Evolutionary conservation across 2,888 invertebrate species (phyloP).

Genomic region (Gasteruption jaculator): DNA sequence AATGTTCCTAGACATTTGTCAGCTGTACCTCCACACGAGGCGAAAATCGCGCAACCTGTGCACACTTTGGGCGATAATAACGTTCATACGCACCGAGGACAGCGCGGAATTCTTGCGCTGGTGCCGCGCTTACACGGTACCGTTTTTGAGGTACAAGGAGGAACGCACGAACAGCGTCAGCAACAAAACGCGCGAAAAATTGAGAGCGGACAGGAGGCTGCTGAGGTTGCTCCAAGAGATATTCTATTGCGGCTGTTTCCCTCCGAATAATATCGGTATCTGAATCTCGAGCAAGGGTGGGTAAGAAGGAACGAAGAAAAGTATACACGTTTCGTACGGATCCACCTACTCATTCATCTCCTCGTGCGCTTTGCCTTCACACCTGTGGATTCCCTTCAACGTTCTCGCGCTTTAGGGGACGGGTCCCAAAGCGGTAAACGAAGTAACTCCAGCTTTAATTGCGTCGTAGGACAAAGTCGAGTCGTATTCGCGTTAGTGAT

Average conservation of each 20-base stretch:
- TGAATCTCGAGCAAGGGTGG: too few relatives aligned
- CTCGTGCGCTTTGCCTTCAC: too few relatives aligned
- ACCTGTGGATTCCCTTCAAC: too few relatives aligned
- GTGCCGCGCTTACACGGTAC: constrained; percentile 36
- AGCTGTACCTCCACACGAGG: constrained; percentile 35
- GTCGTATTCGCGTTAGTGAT: too few relatives aligned
- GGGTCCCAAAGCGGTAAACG: too few relatives aligned
- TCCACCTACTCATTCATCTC: too few relatives aligned
- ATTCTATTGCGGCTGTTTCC: constrained; percentile 39
- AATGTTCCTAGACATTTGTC: constrained; percentile 43
- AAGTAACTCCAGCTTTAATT: too few relatives aligned
- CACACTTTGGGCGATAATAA: constrained; percentile 42
- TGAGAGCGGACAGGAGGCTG: constrained; percentile 26
- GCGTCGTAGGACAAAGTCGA: too few relatives aligned
- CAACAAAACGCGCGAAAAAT: constrained; percentile 16
- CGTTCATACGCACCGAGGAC: constrained; percentile 41
- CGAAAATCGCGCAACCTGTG: constrained; percentile 32
- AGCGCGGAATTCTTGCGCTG: constrained; percentile 33
- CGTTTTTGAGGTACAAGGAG: constrained; percentile 29
- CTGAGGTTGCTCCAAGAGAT: constrained; percentile 32
- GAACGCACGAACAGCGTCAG: constrained; percentile 11
- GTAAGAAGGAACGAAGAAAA: too few relatives aligned
- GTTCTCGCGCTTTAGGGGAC: too few relatives aligned
- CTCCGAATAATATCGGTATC: too few relatives aligned
- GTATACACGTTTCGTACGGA: too few relatives aligned